Evolutionary conservation across 1,140 invertebrate genomes (phyloP).

Genomic region (Drosophila albomicans): DNA sequence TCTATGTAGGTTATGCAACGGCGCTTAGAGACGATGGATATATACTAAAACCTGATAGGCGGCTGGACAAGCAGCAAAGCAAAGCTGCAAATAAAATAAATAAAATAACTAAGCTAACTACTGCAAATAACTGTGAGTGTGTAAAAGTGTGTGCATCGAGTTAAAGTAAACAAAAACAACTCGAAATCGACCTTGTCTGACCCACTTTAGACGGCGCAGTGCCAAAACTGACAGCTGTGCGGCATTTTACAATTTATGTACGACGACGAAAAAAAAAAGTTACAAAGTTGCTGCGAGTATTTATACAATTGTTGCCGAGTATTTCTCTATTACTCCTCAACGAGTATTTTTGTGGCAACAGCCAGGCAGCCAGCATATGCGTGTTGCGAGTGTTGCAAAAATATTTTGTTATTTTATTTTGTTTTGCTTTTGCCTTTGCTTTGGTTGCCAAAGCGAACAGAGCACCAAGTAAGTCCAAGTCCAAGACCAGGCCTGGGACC

Average conservation of each 20-base stretch:
- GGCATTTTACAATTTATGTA: conserved; percentile 78
- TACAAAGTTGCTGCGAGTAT: conserved; percentile 23
- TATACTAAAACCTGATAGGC: conserved; percentile 42
- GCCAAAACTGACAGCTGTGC: conserved; percentile 78
- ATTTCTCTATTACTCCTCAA: conserved; percentile 3
- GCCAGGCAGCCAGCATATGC: conserved; percentile 31
- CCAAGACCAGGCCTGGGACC: conserved; percentile 33
- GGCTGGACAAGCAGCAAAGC: conserved; percentile 36
- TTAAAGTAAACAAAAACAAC: conserved; percentile 58
- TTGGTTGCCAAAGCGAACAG: conserved; percentile 38
- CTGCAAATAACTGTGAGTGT: conserved; percentile 22
- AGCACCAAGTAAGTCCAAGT: conserved; percentile 31
- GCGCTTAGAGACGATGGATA: conserved; percentile 28
- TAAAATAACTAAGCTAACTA: conserved; percentile 36
- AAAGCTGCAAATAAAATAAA: conserved; percentile 19
- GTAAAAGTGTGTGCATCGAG: conserved; percentile 25
- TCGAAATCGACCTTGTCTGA: conserved; percentile 77
- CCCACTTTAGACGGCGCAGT: conserved; percentile 75
- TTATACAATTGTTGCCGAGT: conserved; percentile 19
- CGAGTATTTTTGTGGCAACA: conserved; percentile 23
- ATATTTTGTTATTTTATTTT: conserved; percentile 21
- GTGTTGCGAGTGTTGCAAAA: conserved; percentile 57
- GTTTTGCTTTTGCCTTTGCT: conserved; percentile 17
- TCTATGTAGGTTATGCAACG: conserved; percentile 39
- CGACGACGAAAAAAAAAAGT: conserved; percentile 1